A percentile compares a stretch with the other conserved stretches of the same genome.
Evolutionary conservation across 2,797 vertebrate species (phyloP).

Genomic region (Darevskia mixta): DNA sequence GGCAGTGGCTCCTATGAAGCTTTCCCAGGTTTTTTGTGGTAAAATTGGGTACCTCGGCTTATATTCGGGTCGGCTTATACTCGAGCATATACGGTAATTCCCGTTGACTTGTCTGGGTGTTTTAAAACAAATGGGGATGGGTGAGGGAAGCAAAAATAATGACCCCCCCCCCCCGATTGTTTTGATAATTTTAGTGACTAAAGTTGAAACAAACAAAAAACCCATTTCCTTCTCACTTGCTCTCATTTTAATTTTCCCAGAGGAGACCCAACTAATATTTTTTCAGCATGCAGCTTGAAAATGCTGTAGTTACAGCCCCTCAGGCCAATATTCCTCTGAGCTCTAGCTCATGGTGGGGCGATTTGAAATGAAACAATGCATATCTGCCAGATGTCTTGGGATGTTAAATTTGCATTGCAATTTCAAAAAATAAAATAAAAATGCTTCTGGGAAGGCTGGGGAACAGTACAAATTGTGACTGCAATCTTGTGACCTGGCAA

Average conservation of each 20-base stretch:
- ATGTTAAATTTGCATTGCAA: not conserved
- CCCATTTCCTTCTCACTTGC: not conserved
- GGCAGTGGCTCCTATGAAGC: no score
- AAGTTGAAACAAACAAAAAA: not conserved
- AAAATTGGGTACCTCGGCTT: no score
- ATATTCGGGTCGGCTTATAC: no score
- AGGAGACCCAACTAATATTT: not conserved
- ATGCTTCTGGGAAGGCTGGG: not conserved
- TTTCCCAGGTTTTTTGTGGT: no score
- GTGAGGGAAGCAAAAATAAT: not conserved
- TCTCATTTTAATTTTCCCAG: not conserved
- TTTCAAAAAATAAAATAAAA: no score
- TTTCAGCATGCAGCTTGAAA: not conserved
- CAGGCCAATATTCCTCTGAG: not conserved
- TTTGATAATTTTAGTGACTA: not conserved
- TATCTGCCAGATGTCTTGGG: not conserved
- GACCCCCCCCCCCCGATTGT: not conserved
- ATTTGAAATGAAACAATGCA: not conserved
- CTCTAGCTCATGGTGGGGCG: not conserved
- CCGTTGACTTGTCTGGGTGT: no score
- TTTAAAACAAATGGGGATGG: not conserved
- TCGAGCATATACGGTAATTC: not conserved
- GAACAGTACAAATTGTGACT: not conserved
- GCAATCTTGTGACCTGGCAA: not conserved
- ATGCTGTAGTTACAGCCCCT: not conserved